Percentiles rank a stretch among this genome's conserved stretches.
These are phyloP conservation scores for Dorcus parallelipipedus DNA, from an alignment of 2,888 invertebrate genomes.

Conservation along the genomic window DNA sequence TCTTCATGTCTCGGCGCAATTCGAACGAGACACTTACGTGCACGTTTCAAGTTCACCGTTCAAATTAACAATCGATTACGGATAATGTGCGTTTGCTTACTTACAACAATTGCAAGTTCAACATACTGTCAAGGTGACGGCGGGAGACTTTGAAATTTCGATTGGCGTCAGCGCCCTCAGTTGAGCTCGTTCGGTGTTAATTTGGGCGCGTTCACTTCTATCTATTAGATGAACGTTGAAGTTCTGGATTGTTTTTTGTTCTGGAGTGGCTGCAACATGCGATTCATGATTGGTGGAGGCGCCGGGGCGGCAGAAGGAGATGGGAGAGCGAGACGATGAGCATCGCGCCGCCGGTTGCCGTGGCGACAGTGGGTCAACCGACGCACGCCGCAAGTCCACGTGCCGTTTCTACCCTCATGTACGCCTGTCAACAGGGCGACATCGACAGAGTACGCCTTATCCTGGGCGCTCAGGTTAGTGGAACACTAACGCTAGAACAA, in stretches of 20 bases:
- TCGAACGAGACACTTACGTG: too few species aligned
- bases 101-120: too few species aligned
- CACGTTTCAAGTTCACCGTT: too few species aligned
- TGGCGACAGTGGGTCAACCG: slow-evolving; percentile 20
- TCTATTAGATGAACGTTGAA: background rate
- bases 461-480: slow-evolving; percentile 72
- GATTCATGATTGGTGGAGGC: slow-evolving; percentile 1
- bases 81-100: too few species aligned
- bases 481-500: too few species aligned
- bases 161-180: background rate
- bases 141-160: too few species aligned
- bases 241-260: background rate
- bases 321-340: slow-evolving; percentile 22
- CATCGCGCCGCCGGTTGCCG: slow-evolving; percentile 21
- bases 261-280: background rate
- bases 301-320: background rate
- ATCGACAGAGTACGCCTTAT: slow-evolving; percentile 72
- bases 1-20: too few species aligned
- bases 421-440: slow-evolving; percentile 86
- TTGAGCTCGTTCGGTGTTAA: background rate
- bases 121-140: too few species aligned
- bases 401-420: slow-evolving; percentile 82
- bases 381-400: slow-evolving; percentile 18
- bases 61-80: too few species aligned
- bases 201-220: background rate